Evolutionary conservation across 2,113 vertebrate species (phyloP), one percentile per base, ranked within the genome.

Genomic region (Phylloscopus whistleri): DNA sequence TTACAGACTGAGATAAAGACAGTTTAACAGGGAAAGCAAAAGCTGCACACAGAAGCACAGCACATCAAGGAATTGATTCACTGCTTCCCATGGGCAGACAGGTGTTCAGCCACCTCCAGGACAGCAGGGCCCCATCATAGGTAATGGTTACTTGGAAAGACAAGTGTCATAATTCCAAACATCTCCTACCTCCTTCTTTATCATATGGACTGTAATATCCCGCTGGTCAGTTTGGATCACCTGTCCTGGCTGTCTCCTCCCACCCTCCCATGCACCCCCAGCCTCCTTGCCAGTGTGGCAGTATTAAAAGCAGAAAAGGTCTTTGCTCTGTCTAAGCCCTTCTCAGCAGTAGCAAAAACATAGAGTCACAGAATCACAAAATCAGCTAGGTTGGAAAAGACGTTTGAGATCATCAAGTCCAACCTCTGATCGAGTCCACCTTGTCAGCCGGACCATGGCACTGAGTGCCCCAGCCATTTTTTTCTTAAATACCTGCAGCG

Each of bases 201-300:
- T 16, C 22, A 7, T 20, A 23, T 3, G 1, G 52, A 20, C 4
- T 23, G 10, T 26, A 58, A 51, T 58, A 66, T 31, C 22, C 4
- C 18, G 44, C 5, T 74, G 31, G 22, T 81, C 44, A 44, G 7
- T 66, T 66, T 74, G 44, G 15, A 7, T 52, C 24, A 23, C 16
- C 33, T 59, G 8, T 39, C 52, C 15, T 22, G 15, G 9, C 26
- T 49, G 43, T 49, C 49, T 72, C 21, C 41, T 49, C 52, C 12
- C 11, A 66, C 0, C 3, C 22, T 51, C 11, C 27, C 18, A 20
- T 7, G 37, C 10, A 33, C 8, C 19, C 8, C 7, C 22, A 44
- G 10, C 44, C 8, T 23, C 27, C 27, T 59, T 0, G 1, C 12
- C 52, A 58, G 15, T 0, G 0, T 44, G 22, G 68, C 37, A 59